A percentile compares a stretch with the other conserved stretches of the same genome.
phyloP scores from a whole-genome alignment of 2,888 invertebrate genomes.

The Cataglyphis livida region DNA sequence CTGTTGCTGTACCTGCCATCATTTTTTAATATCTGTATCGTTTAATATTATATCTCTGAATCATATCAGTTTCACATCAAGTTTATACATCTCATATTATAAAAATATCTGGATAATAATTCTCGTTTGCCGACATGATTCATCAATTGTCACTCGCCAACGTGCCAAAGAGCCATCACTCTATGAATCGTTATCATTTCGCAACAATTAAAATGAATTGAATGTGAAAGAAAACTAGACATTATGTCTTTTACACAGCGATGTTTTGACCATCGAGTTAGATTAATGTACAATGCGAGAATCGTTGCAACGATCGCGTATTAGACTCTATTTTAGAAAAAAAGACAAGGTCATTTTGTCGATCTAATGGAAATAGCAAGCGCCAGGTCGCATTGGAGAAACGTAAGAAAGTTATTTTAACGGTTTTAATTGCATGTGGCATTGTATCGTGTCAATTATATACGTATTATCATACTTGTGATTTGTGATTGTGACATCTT shows the following conservation, averaged over 20 bases:
- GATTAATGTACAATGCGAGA: conserved; percentile 9
- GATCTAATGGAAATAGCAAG: conserved; percentile 15
- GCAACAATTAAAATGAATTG: conserved; percentile 1
- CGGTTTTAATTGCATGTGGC: conserved; percentile 62
- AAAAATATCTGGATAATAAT: conserved; percentile 17
- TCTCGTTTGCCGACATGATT: conserved; percentile 36
- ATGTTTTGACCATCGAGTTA: conserved; percentile 8
- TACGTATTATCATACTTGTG: conserved; percentile 72
- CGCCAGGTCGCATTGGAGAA: conserved; percentile 19
- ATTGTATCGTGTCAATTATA: conserved; percentile 79
- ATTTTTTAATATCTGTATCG: conserved; percentile 3
- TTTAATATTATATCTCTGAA: conserved; percentile 45
- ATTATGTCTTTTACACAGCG: background rate
- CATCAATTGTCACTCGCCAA: conserved; percentile 31
- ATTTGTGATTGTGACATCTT: conserved; percentile 81
- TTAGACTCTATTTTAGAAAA: background rate
- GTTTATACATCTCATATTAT: conserved; percentile 22
- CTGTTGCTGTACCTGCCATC: background rate
- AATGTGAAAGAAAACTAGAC: background rate
- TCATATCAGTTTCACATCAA: conserved; percentile 63
- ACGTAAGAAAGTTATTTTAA: conserved; percentile 55
- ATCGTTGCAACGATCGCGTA: background rate
- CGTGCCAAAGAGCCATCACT: conserved; percentile 42
- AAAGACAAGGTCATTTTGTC: conserved; percentile 1
- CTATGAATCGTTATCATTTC: conserved; percentile 14